phyloP scores from a whole-genome alignment of 2,113 vertebrate species.

The Struthio camelus region DNA sequence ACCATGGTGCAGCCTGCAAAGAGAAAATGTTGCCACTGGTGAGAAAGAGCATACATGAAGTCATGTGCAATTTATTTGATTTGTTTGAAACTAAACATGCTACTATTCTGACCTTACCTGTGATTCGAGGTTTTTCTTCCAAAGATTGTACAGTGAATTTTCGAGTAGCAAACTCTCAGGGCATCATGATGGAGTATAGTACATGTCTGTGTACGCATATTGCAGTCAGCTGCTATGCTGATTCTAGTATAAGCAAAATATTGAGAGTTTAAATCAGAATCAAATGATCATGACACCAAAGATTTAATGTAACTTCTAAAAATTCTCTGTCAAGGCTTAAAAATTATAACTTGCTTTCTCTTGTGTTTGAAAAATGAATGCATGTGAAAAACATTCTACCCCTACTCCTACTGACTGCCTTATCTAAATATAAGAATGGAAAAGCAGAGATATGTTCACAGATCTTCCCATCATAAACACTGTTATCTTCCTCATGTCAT shows the following conservation, averaged over 20 bases:
- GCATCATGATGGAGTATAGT: not conserved
- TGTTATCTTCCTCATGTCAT: not conserved
- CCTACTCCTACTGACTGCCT: not conserved
- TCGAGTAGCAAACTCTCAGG: not conserved
- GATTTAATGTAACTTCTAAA: not conserved
- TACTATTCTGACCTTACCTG: not conserved
- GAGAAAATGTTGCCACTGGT: not conserved
- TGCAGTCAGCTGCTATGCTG: not conserved
- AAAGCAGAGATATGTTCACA: not conserved
- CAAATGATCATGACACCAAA: not conserved
- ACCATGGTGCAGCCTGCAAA: not conserved
- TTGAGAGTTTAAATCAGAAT: not conserved
- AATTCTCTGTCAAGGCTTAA: not conserved
- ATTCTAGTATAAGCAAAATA: not conserved
- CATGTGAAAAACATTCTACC: not conserved
- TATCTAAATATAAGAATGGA: not conserved
- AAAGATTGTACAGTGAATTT: not conserved
- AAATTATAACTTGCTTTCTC: not conserved
- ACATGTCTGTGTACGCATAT: not conserved
- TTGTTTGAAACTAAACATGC: not conserved
- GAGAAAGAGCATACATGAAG: not conserved
- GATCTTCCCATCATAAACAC: not conserved
- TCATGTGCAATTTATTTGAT: not conserved
- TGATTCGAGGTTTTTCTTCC: not conserved
- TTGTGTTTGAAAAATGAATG: not conserved